phyloP scores from a whole-genome alignment of 2,797 vertebrate species.

The Pangasius larnaudii region DNA sequence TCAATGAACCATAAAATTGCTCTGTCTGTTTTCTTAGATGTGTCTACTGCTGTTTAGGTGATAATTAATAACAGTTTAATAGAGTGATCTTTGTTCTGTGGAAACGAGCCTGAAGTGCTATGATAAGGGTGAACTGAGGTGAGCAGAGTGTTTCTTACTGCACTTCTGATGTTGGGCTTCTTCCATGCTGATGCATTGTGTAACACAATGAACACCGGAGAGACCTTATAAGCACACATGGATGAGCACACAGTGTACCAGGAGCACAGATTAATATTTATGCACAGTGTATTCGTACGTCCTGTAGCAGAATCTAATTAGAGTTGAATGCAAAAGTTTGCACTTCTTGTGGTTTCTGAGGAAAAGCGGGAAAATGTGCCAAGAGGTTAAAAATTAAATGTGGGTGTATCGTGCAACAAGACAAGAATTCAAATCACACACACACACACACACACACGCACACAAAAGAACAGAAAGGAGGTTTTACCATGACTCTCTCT shows the following conservation, averaged over 20 bases:
- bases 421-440: background rate
- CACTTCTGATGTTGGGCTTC: background rate
- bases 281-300: conserved; percentile 35
- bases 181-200: conserved; percentile 8
- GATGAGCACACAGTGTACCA: conserved; percentile 19
- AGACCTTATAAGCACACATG: conserved; percentile 39
- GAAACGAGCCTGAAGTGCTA: conserved; percentile 6
- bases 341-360: background rate
- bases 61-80: conserved; percentile 31
- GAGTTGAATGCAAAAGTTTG: conserved; percentile 3
- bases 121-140: background rate
- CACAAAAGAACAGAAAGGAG: background rate
- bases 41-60: conserved; percentile 40
- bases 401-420: background rate
- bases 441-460: no score
- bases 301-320: conserved; percentile 18
- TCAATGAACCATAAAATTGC: conserved; percentile 22
- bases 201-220: conserved; percentile 38
- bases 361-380: background rate
- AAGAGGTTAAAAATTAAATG: background rate
- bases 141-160: background rate
- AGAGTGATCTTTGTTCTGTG: background rate
- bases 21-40: background rate
- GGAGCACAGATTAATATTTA: conserved; percentile 28
- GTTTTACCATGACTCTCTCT: background rate